Percentiles rank a stretch among this genome's conserved stretches.
Conservation (phyloP, 2,797 vertebrate species). For the Aselliscus stoliczkanus region DNA sequence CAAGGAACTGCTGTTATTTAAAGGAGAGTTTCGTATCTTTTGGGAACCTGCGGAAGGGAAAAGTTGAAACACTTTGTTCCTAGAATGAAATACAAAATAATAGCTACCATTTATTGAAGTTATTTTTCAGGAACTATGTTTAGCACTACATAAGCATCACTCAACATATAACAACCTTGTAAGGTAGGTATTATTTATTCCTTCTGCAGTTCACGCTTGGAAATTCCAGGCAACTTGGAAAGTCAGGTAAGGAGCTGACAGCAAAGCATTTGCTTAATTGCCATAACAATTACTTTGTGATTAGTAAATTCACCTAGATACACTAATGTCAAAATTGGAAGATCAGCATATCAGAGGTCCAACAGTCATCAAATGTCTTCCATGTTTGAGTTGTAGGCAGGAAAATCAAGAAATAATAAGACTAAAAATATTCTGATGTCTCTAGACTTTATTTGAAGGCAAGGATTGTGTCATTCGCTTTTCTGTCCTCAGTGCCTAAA, state of each 20-base stretch:
- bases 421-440: conserved; percentile 6
- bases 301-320: background rate
- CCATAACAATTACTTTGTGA: background rate
- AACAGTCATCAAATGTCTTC: background rate
- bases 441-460: background rate
- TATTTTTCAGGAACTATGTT: background rate
- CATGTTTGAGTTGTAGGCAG: background rate
- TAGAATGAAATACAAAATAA: background rate
- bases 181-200: background rate
- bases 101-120: background rate
- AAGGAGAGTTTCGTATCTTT: background rate
- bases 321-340: background rate
- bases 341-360: background rate
- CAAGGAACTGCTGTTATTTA: background rate
- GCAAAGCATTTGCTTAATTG: background rate
- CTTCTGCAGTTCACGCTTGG: background rate
- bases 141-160: background rate
- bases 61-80: background rate
- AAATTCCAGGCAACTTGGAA: background rate
- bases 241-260: background rate
- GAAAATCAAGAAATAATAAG: background rate
- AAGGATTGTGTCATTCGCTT: background rate
- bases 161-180: background rate
- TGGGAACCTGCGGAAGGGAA: background rate
- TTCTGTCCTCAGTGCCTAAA: background rate